Base-by-base conservation (phyloP, 2,888 invertebrate species). In the Mantis religiosa region DNA sequence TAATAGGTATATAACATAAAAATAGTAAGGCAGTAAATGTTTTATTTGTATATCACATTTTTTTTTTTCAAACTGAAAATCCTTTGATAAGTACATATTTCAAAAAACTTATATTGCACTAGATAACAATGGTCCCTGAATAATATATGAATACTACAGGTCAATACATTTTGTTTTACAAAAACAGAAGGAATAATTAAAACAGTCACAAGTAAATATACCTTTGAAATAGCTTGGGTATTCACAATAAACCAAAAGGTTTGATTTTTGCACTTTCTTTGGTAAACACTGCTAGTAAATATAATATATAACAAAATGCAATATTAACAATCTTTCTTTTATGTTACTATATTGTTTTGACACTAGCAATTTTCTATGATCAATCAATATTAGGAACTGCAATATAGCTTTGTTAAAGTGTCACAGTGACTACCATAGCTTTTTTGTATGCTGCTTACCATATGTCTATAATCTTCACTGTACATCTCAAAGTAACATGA, bases 41-140 rank as follows among this genome's bases (percentile, higher is more conserved):
- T 87, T 71, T 87, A 81, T 41, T 87, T 87, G 27, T 54, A 85
- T 85, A 87, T 87, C 86, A 87, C 86, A 87, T 87, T 14, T 71
- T 25, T 71, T 71, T 87, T 87, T n/a, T 81, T 25, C 25, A 87
- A 87, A 71, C 84, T 87, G 25, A 81, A 47, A 87, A 71, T 71
- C 81, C 28, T 25, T 87, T 25, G 7, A 6, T 87, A 87, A 81
- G 86, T 81, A 87, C 85, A 28, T 12, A 15, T 54, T 20, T 27
- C 3, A 54, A 54, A 28, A 85, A 14, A 85, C 54, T 85, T 41
- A 84, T 30, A 84, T 84, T 84, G 84, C 41, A 84, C 20, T 41
- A 84, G 84, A 84, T 41, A 27, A 54, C 28, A 28, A 8, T 81
- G 81, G 86, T 87, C 86, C 86, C 86, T 71, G 28, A 81, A 28